Evolutionary conservation across 1,140 invertebrate species (phyloP).

Genomic region (Platyura marginata): DNA sequence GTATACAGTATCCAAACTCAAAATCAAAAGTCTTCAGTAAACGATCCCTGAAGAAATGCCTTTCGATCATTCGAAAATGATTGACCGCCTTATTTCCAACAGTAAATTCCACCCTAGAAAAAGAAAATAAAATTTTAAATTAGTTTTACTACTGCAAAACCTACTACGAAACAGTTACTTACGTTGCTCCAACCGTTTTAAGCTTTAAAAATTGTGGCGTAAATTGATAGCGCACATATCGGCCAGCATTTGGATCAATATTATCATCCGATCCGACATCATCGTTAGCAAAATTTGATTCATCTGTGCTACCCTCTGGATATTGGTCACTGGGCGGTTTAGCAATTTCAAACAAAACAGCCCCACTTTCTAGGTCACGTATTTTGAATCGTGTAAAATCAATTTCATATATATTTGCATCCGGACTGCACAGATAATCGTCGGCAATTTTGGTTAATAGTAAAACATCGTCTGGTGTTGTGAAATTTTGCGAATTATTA

Average conservation of each 20-base stretch:
- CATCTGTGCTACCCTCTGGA: conserved; percentile 45
- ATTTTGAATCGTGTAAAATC: conserved; percentile 97
- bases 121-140: conserved; percentile 3
- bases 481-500: conserved; percentile 10
- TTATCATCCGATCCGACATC: conserved; percentile 44
- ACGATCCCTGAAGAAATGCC: conserved; percentile 88
- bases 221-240: conserved; percentile 95
- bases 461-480: conserved; percentile 43
- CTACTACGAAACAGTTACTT: conserved; percentile 25
- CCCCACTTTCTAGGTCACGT: conserved; percentile 82
- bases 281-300: conserved; percentile 29
- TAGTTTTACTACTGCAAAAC: background rate
- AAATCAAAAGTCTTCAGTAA: conserved; percentile 98
- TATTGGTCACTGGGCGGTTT: conserved; percentile 56
- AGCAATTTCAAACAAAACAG: conserved; percentile 90
- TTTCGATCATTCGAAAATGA: conserved; percentile 96
- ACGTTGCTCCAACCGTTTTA: conserved; percentile 92
- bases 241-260: conserved; percentile 72
- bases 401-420: conserved; percentile 94
- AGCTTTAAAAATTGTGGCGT: conserved; percentile 90
- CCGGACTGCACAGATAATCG: conserved; percentile 77
- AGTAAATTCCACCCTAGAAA: conserved; percentile 82
- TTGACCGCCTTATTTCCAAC: conserved; percentile 82
- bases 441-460: conserved; percentile 39
- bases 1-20: conserved; percentile 98